These are phyloP conservation scores for Odontomyia ornata DNA, from an alignment of 2,888 invertebrate genomes.

Conservation along the genomic window DNA sequence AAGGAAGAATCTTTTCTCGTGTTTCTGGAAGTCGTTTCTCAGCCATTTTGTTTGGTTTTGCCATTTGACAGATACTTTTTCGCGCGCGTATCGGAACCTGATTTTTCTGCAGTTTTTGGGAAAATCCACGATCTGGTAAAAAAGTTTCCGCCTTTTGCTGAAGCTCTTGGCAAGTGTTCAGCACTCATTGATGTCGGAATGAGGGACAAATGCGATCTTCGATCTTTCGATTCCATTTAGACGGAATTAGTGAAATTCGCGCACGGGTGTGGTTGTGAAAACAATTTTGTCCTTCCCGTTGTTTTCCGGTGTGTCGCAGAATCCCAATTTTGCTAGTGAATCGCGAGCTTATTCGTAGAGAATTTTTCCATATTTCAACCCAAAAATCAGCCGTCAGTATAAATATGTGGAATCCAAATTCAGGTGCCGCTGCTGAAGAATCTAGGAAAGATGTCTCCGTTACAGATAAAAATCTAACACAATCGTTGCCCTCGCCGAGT, in stretches of 20 bases:
- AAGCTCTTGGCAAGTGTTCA: neutral
- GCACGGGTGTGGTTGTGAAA: conserved; percentile 27
- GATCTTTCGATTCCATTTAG: conserved; percentile 7
- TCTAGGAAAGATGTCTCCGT: conserved; percentile 48
- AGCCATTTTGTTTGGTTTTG: conserved; percentile 33
- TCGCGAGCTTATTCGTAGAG: neutral
- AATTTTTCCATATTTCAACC: conserved; percentile 3
- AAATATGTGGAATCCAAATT: conserved; percentile 49
- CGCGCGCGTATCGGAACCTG: conserved; percentile 28
- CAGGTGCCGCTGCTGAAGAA: conserved; percentile 43
- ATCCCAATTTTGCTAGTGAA: neutral
- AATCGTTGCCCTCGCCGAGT: conserved; percentile 25
- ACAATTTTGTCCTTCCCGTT: neutral
- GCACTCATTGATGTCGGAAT: conserved; percentile 11
- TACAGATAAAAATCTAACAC: conserved; percentile 39
- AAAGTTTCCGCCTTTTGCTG: too few relatives aligned
- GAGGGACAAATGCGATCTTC: conserved; percentile 30
- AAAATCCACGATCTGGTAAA: neutral
- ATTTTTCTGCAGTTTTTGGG: conserved; percentile 7
- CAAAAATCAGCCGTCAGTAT: neutral
- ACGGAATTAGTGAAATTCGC: conserved; percentile 17
- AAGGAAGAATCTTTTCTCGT: neutral
- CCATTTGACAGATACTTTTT: conserved; percentile 6
- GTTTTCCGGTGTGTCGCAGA: neutral
- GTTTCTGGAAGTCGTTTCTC: neutral